Base-by-base conservation (phyloP, 2,113 vertebrate genomes). In the Nycticorax nycticorax region DNA sequence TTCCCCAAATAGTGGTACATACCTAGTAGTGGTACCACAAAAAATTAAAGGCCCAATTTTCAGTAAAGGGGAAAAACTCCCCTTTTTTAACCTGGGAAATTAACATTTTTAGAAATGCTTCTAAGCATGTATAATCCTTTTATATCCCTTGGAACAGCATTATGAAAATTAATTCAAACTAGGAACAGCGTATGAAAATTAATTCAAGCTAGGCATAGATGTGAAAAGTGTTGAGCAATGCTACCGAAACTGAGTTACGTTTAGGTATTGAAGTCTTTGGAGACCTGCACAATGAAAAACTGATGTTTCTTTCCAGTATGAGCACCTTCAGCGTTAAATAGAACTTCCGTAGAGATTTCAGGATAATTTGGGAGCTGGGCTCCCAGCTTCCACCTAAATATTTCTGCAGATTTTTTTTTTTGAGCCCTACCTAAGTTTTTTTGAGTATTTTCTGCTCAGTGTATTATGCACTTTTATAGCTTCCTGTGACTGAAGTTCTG, bases 91-190 rank as follows among this genome's bases (percentile, higher is more conserved):
- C 14, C 3, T 1, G 8, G 41, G 57, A 86, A 95, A 72, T 69
- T 12, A 83, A 22, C 9, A 37, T 73, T 85, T 79, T 85, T 19
- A 39, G 62, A 68, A 79, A 50, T 75, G 56, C 52, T 95, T 63
- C 59, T 64, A 73, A 77, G 68, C 39, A 43, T 41, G 50, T 81
- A 18, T 66, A 66, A 90, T 71, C 27, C 47, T 89, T 79, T 63
- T 75, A 33, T 62, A 79, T 67, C 37, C 43, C 55, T 95, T 91
- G 52, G 52, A 88, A 67, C 9, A 67, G 52, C 37, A 67, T 68
- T 94, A 93, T 89, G 60, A 83, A 93, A 88, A 79, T 72, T 1
- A 95, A 89, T 93, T 94, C 43, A 55, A 79, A 53, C 37, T 53
- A 72, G 62, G n/a, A 59, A 79, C 39, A 83, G 19, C 24, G 79